Conservation (phyloP, 2,113 vertebrate species). For the Lampris megalopsis region DNA sequence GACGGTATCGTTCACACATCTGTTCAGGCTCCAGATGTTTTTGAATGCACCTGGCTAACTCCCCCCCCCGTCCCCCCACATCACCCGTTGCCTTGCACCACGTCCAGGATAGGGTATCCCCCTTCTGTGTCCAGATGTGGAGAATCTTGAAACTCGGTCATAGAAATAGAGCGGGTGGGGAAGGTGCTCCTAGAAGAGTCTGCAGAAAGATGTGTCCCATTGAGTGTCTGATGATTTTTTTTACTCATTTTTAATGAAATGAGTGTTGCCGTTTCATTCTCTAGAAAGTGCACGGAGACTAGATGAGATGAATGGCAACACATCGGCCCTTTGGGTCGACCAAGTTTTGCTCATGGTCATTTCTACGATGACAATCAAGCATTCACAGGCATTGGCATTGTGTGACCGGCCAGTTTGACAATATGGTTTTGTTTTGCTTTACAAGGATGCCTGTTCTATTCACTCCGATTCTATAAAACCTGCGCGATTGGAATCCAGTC, state of each 20-base stretch:
- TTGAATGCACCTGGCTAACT: slow-evolving; percentile 63
- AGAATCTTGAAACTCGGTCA: slow-evolving; percentile 36
- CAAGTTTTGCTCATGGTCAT: not conserved
- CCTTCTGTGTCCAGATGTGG: slow-evolving; percentile 51
- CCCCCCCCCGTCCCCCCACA: slow-evolving; percentile 34
- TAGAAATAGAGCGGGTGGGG: slow-evolving; percentile 7
- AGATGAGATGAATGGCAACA: too few species aligned
- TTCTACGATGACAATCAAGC: slow-evolving; percentile 4
- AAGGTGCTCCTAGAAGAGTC: not conserved
- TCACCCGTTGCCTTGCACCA: slow-evolving; percentile 34
- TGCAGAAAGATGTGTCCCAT: not conserved
- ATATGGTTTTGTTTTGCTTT: slow-evolving; percentile 10
- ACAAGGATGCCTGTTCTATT: slow-evolving; percentile 36
- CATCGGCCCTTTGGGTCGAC: not conserved
- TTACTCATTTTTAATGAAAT: too few species aligned
- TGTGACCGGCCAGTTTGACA: not conserved
- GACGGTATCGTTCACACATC: slow-evolving; percentile 45
- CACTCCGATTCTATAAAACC: slow-evolving; percentile 58
- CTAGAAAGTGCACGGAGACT: too few species aligned
- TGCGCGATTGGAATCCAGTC: slow-evolving; percentile 59
- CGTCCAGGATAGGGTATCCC: slow-evolving; percentile 23
- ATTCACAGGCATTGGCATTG: not conserved
- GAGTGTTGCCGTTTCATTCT: too few species aligned
- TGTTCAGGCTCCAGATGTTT: slow-evolving; percentile 75
- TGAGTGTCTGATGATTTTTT: not conserved